A percentile compares a stretch with the other conserved stretches of the same genome.
Evolutionary conservation across 2,888 invertebrate genomes (phyloP).

Genomic region (Bombylius major): DNA sequence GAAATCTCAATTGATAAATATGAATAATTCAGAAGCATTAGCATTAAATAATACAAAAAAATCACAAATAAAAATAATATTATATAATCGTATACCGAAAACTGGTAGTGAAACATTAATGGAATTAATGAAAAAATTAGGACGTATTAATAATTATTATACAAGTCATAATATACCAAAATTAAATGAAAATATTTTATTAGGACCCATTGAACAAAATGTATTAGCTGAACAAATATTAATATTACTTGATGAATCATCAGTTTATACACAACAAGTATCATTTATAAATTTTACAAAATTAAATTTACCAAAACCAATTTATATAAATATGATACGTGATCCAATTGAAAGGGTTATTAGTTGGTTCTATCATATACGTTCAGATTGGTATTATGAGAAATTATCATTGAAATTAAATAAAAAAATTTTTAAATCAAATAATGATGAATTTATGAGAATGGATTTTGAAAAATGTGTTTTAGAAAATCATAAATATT

Average conservation of each 20-base stretch:
- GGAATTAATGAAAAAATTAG: constrained; percentile 66
- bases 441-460: no score
- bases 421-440: no score
- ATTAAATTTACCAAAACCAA: constrained; percentile 67
- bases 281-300: constrained; percentile 82
- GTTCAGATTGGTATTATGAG: constrained; percentile 87
- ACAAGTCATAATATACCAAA: constrained; percentile 78
- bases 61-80: constrained; percentile 60
- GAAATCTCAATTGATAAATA: no score
- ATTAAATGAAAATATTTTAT: constrained; percentile 66
- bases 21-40: constrained; percentile 36
- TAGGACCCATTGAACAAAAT: constrained; percentile 67
- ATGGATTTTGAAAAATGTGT: constrained; percentile 76
- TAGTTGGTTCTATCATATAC: constrained; percentile 85
- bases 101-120: constrained; percentile 86
- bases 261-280: constrained; percentile 81
- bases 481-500: constrained; percentile 68
- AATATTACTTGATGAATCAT: constrained; percentile 56
- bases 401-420: constrained; percentile 36
- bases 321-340: constrained; percentile 80
- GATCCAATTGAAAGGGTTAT: constrained; percentile 85
- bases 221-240: constrained; percentile 62
- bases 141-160: constrained; percentile 59
- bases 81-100: constrained; percentile 89
- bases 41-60: constrained; percentile 70